Evolutionary conservation across 2,888 invertebrate genomes (phyloP).

Genomic region (Trachelus stipa): DNA sequence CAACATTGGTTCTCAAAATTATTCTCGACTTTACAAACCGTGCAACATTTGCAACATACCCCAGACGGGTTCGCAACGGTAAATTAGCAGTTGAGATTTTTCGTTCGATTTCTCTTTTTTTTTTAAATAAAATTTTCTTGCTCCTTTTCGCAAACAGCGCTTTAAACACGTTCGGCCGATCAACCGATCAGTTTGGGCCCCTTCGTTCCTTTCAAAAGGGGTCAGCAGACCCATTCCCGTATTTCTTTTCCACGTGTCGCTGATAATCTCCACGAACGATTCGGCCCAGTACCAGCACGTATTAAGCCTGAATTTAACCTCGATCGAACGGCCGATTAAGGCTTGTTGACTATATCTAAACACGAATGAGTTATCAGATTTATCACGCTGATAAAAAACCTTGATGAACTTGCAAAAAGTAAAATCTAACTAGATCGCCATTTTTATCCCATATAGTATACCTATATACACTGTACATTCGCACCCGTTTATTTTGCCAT

Average conservation of each 20-base stretch:
- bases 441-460: background rate
- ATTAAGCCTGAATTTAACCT: conserved; percentile 22
- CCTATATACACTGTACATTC: no score
- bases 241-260: conserved; percentile 27
- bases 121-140: no score
- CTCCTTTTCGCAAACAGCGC: no score
- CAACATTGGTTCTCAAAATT: background rate
- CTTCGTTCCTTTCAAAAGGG: background rate
- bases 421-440: background rate
- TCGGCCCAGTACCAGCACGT: conserved; percentile 5
- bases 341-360: background rate
- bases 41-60: background rate
- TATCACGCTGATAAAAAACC: background rate
- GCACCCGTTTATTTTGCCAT: no score
- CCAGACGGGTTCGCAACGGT: no score
- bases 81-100: no score
- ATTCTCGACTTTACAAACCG: background rate
- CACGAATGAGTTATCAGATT: background rate
- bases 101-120: no score
- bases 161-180: background rate
- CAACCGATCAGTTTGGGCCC: background rate
- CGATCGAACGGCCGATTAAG: conserved; percentile 18
- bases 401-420: background rate
- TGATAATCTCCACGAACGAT: conserved; percentile 31
- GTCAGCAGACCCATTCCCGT: background rate